These are phyloP conservation scores for Ispidina picta DNA, from an alignment of 2,797 vertebrate genomes.

Conservation along the genomic window DNA sequence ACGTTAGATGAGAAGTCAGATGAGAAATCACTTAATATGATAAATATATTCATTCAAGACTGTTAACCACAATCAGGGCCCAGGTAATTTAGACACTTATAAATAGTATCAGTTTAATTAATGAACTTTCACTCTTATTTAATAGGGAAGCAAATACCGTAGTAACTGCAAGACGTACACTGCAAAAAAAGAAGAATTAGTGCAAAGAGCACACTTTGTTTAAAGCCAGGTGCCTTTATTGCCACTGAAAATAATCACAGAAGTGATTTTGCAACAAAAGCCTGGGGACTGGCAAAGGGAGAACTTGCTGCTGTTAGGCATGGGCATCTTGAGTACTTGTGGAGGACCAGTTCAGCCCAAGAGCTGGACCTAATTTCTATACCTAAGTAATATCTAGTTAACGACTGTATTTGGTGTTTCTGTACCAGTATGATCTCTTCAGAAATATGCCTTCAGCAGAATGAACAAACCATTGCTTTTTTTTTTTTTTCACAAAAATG, in stretches of 20 bases:
- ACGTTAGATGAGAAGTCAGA: not conserved
- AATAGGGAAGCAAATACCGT: not conserved
- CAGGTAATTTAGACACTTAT: not conserved
- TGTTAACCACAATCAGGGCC: not conserved
- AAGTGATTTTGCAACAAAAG: not conserved
- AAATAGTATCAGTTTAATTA: not conserved
- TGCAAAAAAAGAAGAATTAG: not conserved
- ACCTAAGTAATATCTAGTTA: not conserved
- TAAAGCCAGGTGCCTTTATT: not conserved
- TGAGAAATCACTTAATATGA: not conserved
- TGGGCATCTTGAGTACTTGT: rapidly evolving
- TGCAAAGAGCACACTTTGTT: not conserved
- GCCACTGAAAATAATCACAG: not conserved
- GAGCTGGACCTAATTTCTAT: not conserved
- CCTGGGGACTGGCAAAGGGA: not conserved
- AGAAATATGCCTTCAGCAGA: not conserved
- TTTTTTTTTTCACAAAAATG: not conserved
- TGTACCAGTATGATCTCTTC: not conserved
- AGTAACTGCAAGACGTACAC: not conserved
- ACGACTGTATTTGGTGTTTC: not conserved
- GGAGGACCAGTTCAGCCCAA: not conserved
- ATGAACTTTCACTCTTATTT: not conserved
- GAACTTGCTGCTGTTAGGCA: not conserved
- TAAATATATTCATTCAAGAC: not conserved
- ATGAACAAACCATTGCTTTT: not conserved